phyloP scores from a whole-genome alignment of 2,113 vertebrate species.

The Falco punctatus region DNA sequence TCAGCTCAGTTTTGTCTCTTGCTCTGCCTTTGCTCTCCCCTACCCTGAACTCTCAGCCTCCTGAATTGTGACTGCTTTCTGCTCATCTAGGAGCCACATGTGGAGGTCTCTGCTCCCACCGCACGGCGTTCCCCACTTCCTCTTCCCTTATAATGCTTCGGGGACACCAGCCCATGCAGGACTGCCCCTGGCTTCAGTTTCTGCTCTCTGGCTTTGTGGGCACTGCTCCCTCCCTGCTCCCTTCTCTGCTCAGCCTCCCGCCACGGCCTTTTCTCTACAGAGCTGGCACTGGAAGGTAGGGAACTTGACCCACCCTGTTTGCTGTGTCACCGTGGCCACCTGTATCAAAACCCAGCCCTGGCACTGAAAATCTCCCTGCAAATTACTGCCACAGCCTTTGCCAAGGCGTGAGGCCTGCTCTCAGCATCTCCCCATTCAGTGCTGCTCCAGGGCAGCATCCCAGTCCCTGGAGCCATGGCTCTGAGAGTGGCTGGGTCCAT shows the following conservation, averaged over 20 bases:
- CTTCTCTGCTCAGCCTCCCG: not conserved
- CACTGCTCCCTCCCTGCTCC: not conserved
- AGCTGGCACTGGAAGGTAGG: not conserved
- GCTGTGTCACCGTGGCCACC: not conserved
- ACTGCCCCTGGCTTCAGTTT: not conserved
- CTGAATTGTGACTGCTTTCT: not conserved
- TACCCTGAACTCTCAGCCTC: not conserved
- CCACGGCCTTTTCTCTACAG: not conserved
- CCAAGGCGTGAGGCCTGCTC: not conserved
- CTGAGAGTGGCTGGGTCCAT: not conserved
- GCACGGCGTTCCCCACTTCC: rapidly evolving
- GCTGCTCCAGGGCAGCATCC: not conserved
- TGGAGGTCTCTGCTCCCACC: not conserved
- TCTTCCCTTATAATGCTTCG: not conserved
- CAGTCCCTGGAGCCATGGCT: not conserved
- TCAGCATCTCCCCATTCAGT: not conserved
- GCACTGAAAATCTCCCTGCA: not conserved
- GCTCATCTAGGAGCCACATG: not conserved
- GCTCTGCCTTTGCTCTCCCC: not conserved
- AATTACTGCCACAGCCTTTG: not conserved
- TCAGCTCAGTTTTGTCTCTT: not conserved
- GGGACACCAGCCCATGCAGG: not conserved
- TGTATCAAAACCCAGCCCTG: not conserved
- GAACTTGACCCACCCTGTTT: not conserved
- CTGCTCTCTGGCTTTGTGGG: rapidly evolving